Evolutionary conservation across 2,888 invertebrate genomes (phyloP), one percentile per base, ranked within the genome.

Genomic region (Ophioninae sp.): DNA sequence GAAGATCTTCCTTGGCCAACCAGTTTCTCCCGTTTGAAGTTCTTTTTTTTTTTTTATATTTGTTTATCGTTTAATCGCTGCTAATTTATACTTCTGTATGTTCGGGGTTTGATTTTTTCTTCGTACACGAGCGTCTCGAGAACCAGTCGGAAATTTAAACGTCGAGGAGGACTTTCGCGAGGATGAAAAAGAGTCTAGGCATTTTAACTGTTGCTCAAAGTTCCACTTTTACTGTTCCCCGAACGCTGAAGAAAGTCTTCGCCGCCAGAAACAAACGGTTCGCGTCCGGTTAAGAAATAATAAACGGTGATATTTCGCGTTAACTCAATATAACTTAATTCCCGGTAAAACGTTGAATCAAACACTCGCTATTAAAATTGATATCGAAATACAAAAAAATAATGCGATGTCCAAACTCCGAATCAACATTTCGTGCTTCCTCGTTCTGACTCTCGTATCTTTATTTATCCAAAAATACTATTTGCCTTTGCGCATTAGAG

Each of bases 171-270:
- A 68, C 62, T 57, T 5, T 72, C 44, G 41, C 21, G 30, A 72
- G 41, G 41, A 67, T 39, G 37, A 65, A 76, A 79, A 77, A 37
- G 64, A 61, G 57, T 20, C 50, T 30, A 17, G 44, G 37, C 20
- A 69, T 67, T 77, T 61, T 23, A 62, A 78, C 73, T 23, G 57
- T 23, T 75, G 39, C 20, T 82, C 75, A 50, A 70, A 84, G 68
- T 80, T 74, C 78, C 64, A 80, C 85, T 86, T 85, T 85, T 85
- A 84, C 83, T 85, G 79, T 85, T 83, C 79, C 56, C 37, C 81
- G 73, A 81, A 70, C 68, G 74, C 68, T 61, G 82, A 86, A 81
- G 85, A 86, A 86, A 86, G 83, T 86, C 79, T 77, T 59, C 30
- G 59, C 62, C 30, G 70, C 37, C 79, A 30, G 50, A 59, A 85